Base-by-base conservation (phyloP, 2,888 invertebrate genomes). In the Gastracanthus pulcherrimus region DNA sequence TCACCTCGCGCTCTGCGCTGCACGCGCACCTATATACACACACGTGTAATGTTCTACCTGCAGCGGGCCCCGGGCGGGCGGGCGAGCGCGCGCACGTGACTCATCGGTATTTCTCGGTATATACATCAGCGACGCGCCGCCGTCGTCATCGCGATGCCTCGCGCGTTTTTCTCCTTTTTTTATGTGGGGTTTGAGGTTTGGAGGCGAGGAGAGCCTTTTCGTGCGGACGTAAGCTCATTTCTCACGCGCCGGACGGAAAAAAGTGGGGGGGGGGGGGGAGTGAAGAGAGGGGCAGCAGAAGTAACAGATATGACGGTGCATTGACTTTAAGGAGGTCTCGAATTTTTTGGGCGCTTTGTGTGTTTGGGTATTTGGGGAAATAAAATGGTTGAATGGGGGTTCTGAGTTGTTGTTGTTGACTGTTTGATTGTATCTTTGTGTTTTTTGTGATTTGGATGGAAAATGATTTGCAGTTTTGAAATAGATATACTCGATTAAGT, bases 1-100 rank as follows among this genome's bases (percentile, higher is more conserved):
- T 88, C 88, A 86, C 87, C 83, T 82, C 55, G 70, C 16, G 34
- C 13, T 31, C 34, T 19, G 70, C 29, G 36, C 51, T 16, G 38
- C 75, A 34, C 36, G 51, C 26, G 41, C 38, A 31, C 19, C 45
- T 7, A 13, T 45, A n/a, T 45, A 45, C n/a, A n/a, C n/a, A n/a
- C 45, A n/a, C n/a, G 45, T 45, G 45, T 13, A 45, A 13, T n/a
- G 7, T 13, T 45, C n/a, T 45, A 13, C 45, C 45, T 45, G 45
- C 29, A n/a, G n/a, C n/a, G n/a, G n/a, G n/a, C n/a, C n/a, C n/a
- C n/a, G n/a, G n/a, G 34, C 11, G 3, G 34, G 29, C 23, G 29
- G 23, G 16, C 34, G n/a, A n/a, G n/a, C 9, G 31, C 51, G 38
- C 67, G 51, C 48, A 64, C 78, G 81, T 84, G 84, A 85, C 75